These are phyloP conservation scores for Gymnothorax reevesii DNA, from an alignment of 2,797 vertebrate genomes.

Conservation along the genomic window DNA sequence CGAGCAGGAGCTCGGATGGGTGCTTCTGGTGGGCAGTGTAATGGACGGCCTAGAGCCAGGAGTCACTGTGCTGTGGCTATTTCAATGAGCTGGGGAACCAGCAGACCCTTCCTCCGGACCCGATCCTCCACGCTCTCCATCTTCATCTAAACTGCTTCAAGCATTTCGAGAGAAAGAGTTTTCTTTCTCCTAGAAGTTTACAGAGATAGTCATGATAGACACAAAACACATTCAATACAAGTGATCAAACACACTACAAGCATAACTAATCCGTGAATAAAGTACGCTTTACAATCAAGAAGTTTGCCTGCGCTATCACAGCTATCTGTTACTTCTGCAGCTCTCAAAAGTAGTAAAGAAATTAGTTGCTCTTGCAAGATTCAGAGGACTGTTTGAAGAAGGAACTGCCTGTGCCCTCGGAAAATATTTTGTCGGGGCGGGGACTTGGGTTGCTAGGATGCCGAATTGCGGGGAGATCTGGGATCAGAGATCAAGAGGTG, in stretches of 20 bases:
- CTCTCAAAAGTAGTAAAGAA: background rate
- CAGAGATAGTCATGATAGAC: constrained; percentile 6
- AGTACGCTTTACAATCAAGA: background rate
- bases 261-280: background rate
- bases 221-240: background rate
- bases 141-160: constrained; percentile 57
- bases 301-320: background rate
- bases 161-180: constrained; percentile 28
- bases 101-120: constrained; percentile 34
- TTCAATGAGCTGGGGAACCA: background rate
- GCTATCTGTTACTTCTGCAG: background rate
- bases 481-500: background rate
- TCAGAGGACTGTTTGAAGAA: background rate
- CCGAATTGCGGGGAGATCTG: background rate
- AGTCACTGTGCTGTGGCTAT: background rate
- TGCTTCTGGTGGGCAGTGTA: background rate
- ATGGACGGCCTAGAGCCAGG: background rate
- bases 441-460: background rate
- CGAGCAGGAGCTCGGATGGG: constrained; percentile 8
- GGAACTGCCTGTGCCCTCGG: background rate
- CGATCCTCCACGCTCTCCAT: background rate
- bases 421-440: background rate
- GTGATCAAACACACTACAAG: background rate
- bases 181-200: constrained; percentile 21
- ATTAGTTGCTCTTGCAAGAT: background rate